Conservation (phyloP, 2,113 vertebrate genomes). For the Apteryx owenii region DNA sequence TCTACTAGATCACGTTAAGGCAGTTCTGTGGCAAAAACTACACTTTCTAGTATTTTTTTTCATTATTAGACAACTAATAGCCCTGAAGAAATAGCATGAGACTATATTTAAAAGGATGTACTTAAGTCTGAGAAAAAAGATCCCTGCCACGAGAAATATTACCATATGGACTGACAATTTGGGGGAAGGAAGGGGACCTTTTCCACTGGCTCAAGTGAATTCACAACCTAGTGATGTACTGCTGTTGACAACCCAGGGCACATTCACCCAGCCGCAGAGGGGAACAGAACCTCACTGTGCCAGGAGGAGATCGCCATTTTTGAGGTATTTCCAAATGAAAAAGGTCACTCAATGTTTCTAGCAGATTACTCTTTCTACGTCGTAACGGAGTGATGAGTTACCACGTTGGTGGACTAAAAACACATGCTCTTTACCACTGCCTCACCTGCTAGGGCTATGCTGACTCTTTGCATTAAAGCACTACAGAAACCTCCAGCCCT, state of each 20-base stretch:
- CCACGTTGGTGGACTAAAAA: neutral
- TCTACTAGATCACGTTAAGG: neutral
- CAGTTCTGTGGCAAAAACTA: neutral
- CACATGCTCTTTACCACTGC: fast-evolving
- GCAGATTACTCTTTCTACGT: neutral
- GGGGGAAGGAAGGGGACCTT: neutral
- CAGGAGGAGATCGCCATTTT: neutral
- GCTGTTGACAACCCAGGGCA: neutral
- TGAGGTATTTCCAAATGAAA: neutral
- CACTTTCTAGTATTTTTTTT: too few species aligned
- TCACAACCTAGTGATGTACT: neutral
- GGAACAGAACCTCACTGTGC: fast-evolving
- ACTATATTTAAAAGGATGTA: neutral
- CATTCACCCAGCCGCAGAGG: neutral
- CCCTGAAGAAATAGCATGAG: neutral
- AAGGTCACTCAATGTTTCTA: fast-evolving
- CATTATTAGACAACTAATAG: neutral
- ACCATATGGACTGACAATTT: neutral
- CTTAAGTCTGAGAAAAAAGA: neutral
- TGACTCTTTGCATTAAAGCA: fast-evolving
- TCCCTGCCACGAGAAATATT: neutral
- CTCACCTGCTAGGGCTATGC: fast-evolving
- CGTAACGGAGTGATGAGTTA: fast-evolving
- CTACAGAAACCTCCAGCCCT: fast-evolving
- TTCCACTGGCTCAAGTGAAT: neutral